These are phyloP conservation scores for Thaumetopoea pityocampa DNA, from an alignment of 1,140 invertebrate genomes.

Conservation along the genomic window DNA sequence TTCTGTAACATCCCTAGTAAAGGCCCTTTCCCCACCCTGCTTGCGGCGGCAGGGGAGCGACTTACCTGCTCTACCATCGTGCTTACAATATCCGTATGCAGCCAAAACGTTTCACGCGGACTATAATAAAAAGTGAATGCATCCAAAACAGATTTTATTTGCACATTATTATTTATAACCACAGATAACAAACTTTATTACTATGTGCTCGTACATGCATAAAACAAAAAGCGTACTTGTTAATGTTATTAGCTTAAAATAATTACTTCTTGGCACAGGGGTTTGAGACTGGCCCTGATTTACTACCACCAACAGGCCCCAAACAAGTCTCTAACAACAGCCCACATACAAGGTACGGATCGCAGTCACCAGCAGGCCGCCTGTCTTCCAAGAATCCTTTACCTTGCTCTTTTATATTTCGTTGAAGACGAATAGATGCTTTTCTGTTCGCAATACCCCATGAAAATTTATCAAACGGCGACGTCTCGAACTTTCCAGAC, in stretches of 20 bases:
- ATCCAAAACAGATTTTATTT: no score
- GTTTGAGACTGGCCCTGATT: background rate
- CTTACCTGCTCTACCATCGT: no score
- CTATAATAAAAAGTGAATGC: no score
- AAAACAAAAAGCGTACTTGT: no score
- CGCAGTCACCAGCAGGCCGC: constrained; percentile 94
- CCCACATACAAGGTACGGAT: constrained; percentile 89
- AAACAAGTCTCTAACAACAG: constrained; percentile 77
- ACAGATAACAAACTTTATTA: no score
- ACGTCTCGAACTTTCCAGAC: constrained; percentile 92
- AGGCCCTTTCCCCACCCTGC: no score
- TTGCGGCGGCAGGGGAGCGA: no score
- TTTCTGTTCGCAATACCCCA: constrained; percentile 87
- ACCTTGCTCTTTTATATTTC: constrained; percentile 88
- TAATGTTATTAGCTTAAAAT: constrained; percentile 4
- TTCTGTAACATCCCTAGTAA: no score
- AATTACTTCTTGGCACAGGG: background rate
- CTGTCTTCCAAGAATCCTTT: constrained; percentile 96
- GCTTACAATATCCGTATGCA: no score
- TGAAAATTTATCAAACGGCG: constrained; percentile 89
- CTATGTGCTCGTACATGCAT: no score
- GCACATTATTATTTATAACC: no score
- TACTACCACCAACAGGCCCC: constrained; percentile 13
- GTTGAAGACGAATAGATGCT: constrained; percentile 87
- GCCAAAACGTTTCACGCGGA: no score